Base-by-base conservation (phyloP, 2,113 vertebrate species). In the Irena cyanogastra region DNA sequence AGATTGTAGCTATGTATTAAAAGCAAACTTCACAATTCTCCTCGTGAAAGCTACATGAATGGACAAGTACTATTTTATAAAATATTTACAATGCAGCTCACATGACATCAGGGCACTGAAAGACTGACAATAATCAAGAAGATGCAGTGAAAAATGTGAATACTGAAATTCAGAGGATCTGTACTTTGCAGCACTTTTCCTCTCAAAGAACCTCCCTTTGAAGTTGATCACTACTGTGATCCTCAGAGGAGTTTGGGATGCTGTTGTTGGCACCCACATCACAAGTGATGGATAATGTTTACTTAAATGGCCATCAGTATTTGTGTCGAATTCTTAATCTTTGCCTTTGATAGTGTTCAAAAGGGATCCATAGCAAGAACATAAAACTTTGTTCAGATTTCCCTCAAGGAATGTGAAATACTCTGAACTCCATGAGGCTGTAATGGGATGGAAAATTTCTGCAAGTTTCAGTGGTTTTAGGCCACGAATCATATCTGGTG, bases 51-150 rank as follows among this genome's bases (percentile, higher is more conserved):
- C 35, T 56, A 16, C 27, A 49, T 63, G 50, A 76, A 52, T 30
- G 21, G 30, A 30, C 39, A 77, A 59, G 35, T 59, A 79, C n/a
- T 23, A 37, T 81, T 77, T 81, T 44, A 75, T 95, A 49, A 93
- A 95, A 94, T 78, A 94, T 94, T 96, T 94, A 61, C 31, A 66
- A 16, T 60, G 37, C 49, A 42, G 65, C 80, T 82, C 37, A 60
- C 19, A 6, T 49, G 35, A 81, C 68, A 87, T 57, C 39, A 41
- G n/a, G 37, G 61, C 35, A 54, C 47, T 60, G 28, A 70, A 91
- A 89, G 53, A 47, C 56, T 71, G 65, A 37, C 57, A 71, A 6
- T 52, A 69, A 69, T 59, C 37, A 49, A 39, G 60, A 66, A 66
- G 0, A 6, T 65, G 66, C 42, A 70, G 35, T 59, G 72, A 57